Base-by-base conservation (phyloP, 2,888 invertebrate genomes). In the Dryobotodes eremita region DNA sequence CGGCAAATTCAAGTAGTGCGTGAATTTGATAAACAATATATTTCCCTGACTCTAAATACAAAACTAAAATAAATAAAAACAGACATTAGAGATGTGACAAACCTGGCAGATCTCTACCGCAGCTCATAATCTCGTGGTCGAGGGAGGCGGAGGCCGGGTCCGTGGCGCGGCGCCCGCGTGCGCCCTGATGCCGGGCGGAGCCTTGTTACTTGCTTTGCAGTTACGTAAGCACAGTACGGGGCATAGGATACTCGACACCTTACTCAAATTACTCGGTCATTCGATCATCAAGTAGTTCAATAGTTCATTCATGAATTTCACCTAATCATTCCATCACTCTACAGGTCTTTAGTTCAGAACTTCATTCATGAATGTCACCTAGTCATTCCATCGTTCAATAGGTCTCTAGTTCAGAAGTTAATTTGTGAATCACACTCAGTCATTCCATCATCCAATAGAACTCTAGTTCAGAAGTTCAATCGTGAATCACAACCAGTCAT, bases 101-200 rank as follows among this genome's bases (percentile, higher is more conserved):
- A 96, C 96, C 96, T 55, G 95, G 94, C 84, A 95, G 86, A 80
- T 96, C 96, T 11, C 96, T 89, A 31, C 94, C 94, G 91, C 96
- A 96, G 92, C 94, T 94, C 96, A 96, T 96, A 90, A 96, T 96
- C 94, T 96, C 96, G 93, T 96, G 96, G 94, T 96, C 96, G 88
- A 97, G 95, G 62, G 95, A 95, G 70, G 96, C 94, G 87, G 96
- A 96, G 88, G 95, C 96, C 23, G 96, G 95, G 90, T 96, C 96
- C 53, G 94, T 94, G 75, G 93, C 92, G 88, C 93, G 93, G 79
- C 93, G 91, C 57, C 82, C 82, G 7, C 93, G 90, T 55, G 89
- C 92, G 81, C 93, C 91, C 89, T 95, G 96, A 96, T 95, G 92
- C 85, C 92, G 92, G 93, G 92, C 89, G 90, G 93, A 82, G 93